Percentiles rank a stretch among this genome's conserved stretches.
Evolutionary conservation across 2,113 vertebrate genomes (phyloP).

Genomic region (Pontoporia blainvillei): DNA sequence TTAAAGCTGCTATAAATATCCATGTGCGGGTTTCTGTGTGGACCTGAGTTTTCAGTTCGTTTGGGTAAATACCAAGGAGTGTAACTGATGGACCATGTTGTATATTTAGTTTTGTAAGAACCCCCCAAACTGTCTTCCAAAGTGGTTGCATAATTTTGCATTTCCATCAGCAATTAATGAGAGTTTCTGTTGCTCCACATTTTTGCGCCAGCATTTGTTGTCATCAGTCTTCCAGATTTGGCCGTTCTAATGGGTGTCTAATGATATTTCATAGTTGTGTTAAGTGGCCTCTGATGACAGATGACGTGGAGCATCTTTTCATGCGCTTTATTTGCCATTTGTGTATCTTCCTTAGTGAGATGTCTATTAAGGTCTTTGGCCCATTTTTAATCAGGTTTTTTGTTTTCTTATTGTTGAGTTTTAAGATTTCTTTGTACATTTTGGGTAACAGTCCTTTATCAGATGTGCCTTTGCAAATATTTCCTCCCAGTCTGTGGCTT

Average conservation of each 20-base stretch:
- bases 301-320: background rate
- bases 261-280: background rate
- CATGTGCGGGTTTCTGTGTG: background rate
- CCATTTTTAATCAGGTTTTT: background rate
- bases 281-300: background rate
- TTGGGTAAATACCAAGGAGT: background rate
- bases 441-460: background rate
- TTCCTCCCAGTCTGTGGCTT: background rate
- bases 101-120: background rate
- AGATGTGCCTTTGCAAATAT: background rate
- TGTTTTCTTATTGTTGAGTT: background rate
- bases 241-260: background rate
- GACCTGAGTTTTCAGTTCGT: background rate
- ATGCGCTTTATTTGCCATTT: background rate
- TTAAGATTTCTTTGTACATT: background rate
- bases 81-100: background rate
- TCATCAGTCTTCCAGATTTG: background rate
- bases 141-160: background rate
- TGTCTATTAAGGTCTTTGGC: background rate
- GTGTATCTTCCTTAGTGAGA: background rate
- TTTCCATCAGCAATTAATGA: background rate
- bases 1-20: background rate
- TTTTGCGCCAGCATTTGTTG: background rate
- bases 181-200: background rate
- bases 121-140: background rate